Conservation (phyloP, 53 echinoderm and acorn worm species). For the Mesocentrotus franciscanus region DNA sequence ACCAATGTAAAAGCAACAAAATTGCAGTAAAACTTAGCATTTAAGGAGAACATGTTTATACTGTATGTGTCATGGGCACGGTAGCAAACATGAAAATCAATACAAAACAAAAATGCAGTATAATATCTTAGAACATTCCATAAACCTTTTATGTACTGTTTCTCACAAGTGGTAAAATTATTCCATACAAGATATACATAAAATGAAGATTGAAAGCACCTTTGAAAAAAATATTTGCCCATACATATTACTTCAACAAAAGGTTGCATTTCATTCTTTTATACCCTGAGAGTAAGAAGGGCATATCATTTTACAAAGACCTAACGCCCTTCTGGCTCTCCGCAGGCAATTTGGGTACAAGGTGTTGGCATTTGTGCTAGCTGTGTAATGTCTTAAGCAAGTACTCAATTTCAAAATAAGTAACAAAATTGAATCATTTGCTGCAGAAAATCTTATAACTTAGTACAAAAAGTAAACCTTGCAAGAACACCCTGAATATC, state of each 20-base stretch:
- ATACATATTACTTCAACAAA: neutral
- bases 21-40: too few relatives aligned
- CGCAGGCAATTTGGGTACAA: neutral
- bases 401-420: neutral
- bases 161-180: too few relatives aligned
- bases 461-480: neutral
- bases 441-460: neutral
- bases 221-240: neutral
- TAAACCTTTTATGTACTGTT: too few relatives aligned
- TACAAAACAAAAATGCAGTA: too few relatives aligned
- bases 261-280: neutral
- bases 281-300: too few relatives aligned
- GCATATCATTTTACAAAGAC: too few relatives aligned
- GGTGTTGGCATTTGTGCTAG: neutral
- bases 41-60: too few relatives aligned
- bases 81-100: too few relatives aligned
- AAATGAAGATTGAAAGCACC: neutral
- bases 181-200: neutral
- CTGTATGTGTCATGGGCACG: too few relatives aligned
- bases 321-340: too few relatives aligned
- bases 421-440: neutral
- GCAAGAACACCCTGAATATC: neutral
- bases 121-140: too few relatives aligned
- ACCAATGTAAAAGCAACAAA: too few relatives aligned
- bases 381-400: neutral